Conservation (phyloP, 2,888 invertebrate genomes). For the Mimachlamys varia region DNA sequence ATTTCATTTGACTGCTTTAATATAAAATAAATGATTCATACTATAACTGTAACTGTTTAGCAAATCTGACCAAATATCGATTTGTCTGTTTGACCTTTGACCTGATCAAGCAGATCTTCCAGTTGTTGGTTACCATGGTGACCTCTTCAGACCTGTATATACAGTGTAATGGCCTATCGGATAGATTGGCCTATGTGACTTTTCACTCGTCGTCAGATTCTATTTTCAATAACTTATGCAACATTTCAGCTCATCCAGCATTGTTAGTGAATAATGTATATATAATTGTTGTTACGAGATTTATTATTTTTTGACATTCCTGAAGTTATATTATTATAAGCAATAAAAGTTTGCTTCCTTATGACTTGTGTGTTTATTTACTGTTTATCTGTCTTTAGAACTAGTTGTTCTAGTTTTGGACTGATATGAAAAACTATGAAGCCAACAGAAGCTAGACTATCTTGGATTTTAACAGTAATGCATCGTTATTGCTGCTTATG, state of each 20-base stretch:
- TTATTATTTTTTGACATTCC: constrained; percentile 31
- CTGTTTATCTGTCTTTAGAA: neutral
- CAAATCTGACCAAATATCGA: neutral
- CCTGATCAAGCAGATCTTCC: neutral
- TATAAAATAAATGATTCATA: too few relatives aligned
- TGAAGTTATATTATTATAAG: constrained; percentile 21
- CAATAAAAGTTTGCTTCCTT: constrained; percentile 25
- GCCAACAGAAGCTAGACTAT: too few relatives aligned
- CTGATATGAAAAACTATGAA: too few relatives aligned
- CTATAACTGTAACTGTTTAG: neutral
- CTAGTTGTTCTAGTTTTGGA: too few relatives aligned
- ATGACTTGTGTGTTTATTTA: neutral
- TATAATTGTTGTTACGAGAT: neutral
- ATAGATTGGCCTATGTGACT: neutral
- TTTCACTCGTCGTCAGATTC: neutral
- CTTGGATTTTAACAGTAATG: too few relatives aligned
- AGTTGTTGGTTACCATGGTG: neutral
- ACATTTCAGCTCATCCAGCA: neutral
- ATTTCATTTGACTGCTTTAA: too few relatives aligned
- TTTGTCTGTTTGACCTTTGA: neutral
- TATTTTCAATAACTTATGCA: neutral
- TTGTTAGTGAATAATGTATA: constrained; percentile 3
- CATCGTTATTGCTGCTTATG: too few relatives aligned
- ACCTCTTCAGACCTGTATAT: neutral
- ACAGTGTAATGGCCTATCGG: neutral